Base-by-base conservation (phyloP, 2,888 invertebrate genomes). In the Rhagium mordax region DNA sequence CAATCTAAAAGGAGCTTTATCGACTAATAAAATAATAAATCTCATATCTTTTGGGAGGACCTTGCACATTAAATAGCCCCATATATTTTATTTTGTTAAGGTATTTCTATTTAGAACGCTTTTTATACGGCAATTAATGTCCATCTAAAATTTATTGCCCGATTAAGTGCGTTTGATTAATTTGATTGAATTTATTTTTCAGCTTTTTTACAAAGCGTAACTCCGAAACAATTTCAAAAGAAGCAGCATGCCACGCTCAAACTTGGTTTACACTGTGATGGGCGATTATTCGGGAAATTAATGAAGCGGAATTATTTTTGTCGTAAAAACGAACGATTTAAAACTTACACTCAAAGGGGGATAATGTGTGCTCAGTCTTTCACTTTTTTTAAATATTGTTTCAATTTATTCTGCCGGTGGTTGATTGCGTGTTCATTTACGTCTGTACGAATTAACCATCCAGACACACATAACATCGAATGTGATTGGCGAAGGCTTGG, bases 261-360 rank as follows among this genome's bases (percentile, higher is more conserved):
- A 74, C 49, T 70, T 60, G 61, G 69, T 69, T 64, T 71, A 60
- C 74, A 33, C 65, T 67, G 21, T 64, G 55, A 62, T 70, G 59
- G 67, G 72, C 72, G 75, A 72, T 75, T 71, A 72, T 75, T 75
- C 72, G 53, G 64, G 57, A 71, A 75, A 75, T 75, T 75, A 75
- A 75, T 72, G 72, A 68, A 68, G 68, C 72, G 68, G 67, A 75
- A 73, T 75, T 75, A 68, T 72, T 70, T 72, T 71, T 75, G 72
- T 75, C 72, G 29, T 24, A 51, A 51, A 51, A 64, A 21, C 49
- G 21, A 2, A 15, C 21, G 49, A 49, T 51, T 61, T 20, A 64
- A 49, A 64, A 49, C 27, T 16, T 13, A 29, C 16, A 7, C 18
- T 8, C 18, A 64, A 64, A 64, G 29, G 49, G 64, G 47, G 33